Evolutionary conservation across 2,888 invertebrate genomes (phyloP), one percentile per base, ranked within the genome.

Genomic region (Dryadula phaetusa): DNA sequence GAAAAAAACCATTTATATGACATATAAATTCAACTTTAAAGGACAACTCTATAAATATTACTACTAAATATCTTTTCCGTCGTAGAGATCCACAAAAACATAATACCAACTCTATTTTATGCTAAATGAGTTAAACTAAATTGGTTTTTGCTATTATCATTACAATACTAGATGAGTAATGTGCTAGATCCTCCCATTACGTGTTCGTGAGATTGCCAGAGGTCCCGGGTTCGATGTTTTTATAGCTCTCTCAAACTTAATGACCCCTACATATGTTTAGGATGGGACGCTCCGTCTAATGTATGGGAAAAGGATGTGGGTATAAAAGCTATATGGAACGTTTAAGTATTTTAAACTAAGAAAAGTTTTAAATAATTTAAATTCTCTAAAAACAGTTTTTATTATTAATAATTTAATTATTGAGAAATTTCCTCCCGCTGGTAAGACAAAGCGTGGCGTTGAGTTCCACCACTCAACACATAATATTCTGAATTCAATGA

Each of bases 151-250:
- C 18, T 12, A 44, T 42, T 54, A 32, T 56, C 46, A 49, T 67
- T 70, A 69, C 71, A 58, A 44, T 40, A 42, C 63, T 40, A 49
- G 66, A 64, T 73, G 72, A 74, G 62, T 70, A 70, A 74, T 71
- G 74, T 54, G 56, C 64, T 18, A 53, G 71, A 32, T 56, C 71
- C 69, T 67, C 72, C 74, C 68, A 67, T 70, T 58, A 67, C 74
- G 47, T 71, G 70, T 70, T 67, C 56, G 56, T 34, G 66, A 63
- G 70, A 71, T 69, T 72, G 64, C 37, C 62, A 46, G 34, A 46
- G 65, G 61, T 64, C 52, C 47, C 18, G 65, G 37, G 37, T 53
- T 47, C 34, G 64, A 60, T 42, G 66, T 72, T 70, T 71, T 69
- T 70, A 71, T 62, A 62, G 62, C 70, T 37, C 49, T 16, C 40